These are phyloP conservation scores for Halesus radiatus DNA, from an alignment of 1,140 invertebrate species.

Conservation along the genomic window DNA sequence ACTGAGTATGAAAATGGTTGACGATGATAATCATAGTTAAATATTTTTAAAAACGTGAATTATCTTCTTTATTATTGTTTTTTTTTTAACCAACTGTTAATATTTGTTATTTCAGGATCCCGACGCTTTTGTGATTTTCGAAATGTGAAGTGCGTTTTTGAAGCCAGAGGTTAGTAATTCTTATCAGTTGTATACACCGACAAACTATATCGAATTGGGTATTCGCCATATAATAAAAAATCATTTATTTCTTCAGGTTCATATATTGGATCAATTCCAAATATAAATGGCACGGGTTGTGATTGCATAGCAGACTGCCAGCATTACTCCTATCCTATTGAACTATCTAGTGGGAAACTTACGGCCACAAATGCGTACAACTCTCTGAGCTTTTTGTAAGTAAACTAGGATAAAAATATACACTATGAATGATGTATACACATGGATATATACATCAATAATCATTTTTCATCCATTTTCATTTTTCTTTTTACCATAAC, in stretches of 20 bases:
- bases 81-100: too few relatives aligned
- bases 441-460: too few relatives aligned
- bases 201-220: too few relatives aligned
- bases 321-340: slow-evolving; percentile 70
- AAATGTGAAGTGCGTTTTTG: slow-evolving; percentile 66
- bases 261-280: slow-evolving; percentile 40
- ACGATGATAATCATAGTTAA: too few relatives aligned
- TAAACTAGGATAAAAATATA: slow-evolving; percentile 2
- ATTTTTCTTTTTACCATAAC: too few relatives aligned
- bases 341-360: slow-evolving; percentile 70
- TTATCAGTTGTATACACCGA: not conserved
- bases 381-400: slow-evolving; percentile 66
- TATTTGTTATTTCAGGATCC: slow-evolving; percentile 58
- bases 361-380: slow-evolving; percentile 62
- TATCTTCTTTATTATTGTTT: too few relatives aligned
- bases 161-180: slow-evolving; percentile 61
- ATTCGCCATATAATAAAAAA: too few relatives aligned
- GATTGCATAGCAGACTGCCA: slow-evolving; percentile 72
- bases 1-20: too few relatives aligned
- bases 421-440: too few relatives aligned
- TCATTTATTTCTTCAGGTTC: slow-evolving; percentile 33
- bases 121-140: slow-evolving; percentile 66
- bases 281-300: slow-evolving; percentile 59
- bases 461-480: too few relatives aligned
- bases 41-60: too few relatives aligned